A percentile compares a stretch with the other conserved stretches of the same genome.
Evolutionary conservation across 2,113 vertebrate species (phyloP).

Genomic region (Galeopterus variegatus): DNA sequence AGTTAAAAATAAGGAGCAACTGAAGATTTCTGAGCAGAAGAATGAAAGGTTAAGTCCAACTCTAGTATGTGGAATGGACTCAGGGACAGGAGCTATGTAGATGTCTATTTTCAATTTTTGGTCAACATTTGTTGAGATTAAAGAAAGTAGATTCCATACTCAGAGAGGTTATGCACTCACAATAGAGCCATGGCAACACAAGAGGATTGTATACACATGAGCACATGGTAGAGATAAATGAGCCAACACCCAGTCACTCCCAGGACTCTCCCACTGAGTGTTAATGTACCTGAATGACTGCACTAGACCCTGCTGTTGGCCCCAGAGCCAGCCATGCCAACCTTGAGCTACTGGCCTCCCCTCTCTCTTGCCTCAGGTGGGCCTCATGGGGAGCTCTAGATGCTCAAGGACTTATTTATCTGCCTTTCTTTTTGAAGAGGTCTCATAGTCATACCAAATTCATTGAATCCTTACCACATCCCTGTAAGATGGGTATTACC

Average conservation of each 20-base stretch:
- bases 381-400: neutral
- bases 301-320: neutral
- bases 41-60: neutral
- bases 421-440: neutral
- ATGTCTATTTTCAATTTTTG: neutral
- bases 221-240: neutral
- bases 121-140: neutral
- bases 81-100: neutral
- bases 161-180: neutral
- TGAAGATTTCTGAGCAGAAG: slow-evolving; percentile 31
- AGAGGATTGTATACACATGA: neutral
- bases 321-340: neutral
- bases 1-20: neutral
- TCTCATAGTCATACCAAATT: neutral
- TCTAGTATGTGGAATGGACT: neutral
- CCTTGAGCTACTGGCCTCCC: neutral
- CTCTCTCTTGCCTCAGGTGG: neutral
- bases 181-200: neutral
- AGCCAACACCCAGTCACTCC: neutral
- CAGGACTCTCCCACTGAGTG: neutral
- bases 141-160: neutral
- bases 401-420: neutral
- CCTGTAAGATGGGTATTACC: neutral
- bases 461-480: neutral
- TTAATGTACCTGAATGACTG: neutral